phyloP scores from a whole-genome alignment of 2,797 vertebrate genomes.

The Danio kyathit region DNA sequence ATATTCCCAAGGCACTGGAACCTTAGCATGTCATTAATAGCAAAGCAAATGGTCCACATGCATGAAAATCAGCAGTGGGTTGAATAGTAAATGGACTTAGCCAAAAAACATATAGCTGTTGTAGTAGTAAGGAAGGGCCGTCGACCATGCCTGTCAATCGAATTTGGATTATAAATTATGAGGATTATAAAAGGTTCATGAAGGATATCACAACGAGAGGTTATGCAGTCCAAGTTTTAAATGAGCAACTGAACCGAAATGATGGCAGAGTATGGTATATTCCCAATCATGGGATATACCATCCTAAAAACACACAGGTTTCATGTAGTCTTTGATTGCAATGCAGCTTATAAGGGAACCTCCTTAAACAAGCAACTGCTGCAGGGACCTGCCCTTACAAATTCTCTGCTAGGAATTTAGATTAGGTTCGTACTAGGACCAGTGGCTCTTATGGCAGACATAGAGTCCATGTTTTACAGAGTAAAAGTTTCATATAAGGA shows the following conservation, averaged over 20 bases:
- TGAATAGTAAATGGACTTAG: slow-evolving; percentile 3
- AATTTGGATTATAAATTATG: slow-evolving; percentile 1
- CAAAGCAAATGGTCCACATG: background rate
- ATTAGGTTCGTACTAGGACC: background rate
- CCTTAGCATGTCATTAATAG: slow-evolving; percentile 16
- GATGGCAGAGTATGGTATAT: slow-evolving; percentile 6
- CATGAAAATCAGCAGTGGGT: slow-evolving; percentile 10
- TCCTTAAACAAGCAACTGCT: background rate
- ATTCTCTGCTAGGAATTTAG: background rate
- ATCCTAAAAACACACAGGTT: slow-evolving; percentile 2
- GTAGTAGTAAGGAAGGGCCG: background rate
- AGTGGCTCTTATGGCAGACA: background rate
- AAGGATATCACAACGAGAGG: slow-evolving; percentile 13
- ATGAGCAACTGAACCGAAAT: background rate
- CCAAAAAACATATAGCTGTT: background rate
- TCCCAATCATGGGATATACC: background rate
- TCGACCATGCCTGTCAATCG: background rate
- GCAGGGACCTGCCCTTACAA: background rate
- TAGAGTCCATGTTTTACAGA: background rate
- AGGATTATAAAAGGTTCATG: slow-evolving; percentile 50
- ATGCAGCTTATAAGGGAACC: background rate
- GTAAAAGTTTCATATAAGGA: slow-evolving; percentile 1
- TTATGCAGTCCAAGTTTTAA: slow-evolving; percentile 27
- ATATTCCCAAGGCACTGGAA: slow-evolving; percentile 6
- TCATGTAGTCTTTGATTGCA: background rate